Evolutionary conservation across 2,888 invertebrate species (phyloP), one percentile per base, ranked within the genome.

Genomic region (Ceriagrion tenellum): DNA sequence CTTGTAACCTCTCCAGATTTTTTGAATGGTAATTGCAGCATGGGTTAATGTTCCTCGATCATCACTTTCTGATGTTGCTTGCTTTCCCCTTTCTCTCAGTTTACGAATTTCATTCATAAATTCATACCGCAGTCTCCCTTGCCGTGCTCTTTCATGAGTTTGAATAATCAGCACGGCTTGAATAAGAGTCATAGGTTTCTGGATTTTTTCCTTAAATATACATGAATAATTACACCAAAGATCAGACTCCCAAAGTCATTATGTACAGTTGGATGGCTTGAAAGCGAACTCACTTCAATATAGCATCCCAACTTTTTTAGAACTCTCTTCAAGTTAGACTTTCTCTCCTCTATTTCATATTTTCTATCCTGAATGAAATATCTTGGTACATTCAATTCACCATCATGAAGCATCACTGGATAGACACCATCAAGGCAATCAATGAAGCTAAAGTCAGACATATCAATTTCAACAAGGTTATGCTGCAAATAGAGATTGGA

Each of bases 361-460:
- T 96, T 96, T 96, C 97, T 97, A 97, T 98, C 98, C 96, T 97
- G 97, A 96, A 97, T 97, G 97, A 97, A 98, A 96, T 97, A 98
- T 95, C 97, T 97, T 0, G 98, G 98, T 95, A 98, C 97, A n/a
- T 97, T 96, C 95, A 98, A 97, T 96, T 98, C 97, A n/a, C 98
- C 96, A 95, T 98, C 97, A 81, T 97, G 97, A 0, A 98, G 98
- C 40, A 98, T 97, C 96, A 98, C 97, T 95, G 98, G 98, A 96
- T 98, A 96, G 97, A 98, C 98, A 95, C 98, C 97, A 95, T 98
- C 96, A 56, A 98, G 97, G 96, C 98, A 98, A 96, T 98, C 98
- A 95, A 98, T 97, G 97, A 98, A 98, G 95, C 98, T 98, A 96
- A 97, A 95, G 63, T 96, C 95, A 23, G 95, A 90, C 81, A 95